Conservation (phyloP, 2,797 vertebrate genomes). For the Micrastur ruficollis region DNA sequence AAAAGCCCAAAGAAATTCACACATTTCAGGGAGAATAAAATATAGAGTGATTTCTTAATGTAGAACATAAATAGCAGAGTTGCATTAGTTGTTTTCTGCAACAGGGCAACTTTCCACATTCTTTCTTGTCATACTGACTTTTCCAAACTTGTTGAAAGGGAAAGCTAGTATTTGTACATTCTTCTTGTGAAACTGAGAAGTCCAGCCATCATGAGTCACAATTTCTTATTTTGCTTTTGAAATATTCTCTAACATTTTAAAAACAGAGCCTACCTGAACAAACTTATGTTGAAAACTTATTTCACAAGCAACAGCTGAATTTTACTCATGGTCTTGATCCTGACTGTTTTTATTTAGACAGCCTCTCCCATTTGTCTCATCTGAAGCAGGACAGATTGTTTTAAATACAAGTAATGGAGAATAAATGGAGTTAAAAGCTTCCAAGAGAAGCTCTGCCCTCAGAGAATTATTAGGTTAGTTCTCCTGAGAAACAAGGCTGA, state of each 20-base stretch:
- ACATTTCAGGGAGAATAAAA: background rate
- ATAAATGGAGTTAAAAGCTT: constrained; percentile 45
- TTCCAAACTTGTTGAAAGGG: background rate
- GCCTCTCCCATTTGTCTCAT: constrained; percentile 1
- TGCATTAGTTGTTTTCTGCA: background rate
- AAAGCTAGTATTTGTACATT: background rate
- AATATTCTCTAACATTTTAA: background rate
- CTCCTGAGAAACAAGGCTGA: constrained; percentile 32
- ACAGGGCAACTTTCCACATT: background rate
- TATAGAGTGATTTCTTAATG: background rate
- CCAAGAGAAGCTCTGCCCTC: constrained; percentile 18
- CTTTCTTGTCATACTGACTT: background rate
- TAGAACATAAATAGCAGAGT: background rate
- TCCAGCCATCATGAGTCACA: background rate
- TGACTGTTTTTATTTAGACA: constrained; percentile 17
- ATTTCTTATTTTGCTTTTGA: background rate
- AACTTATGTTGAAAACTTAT: background rate
- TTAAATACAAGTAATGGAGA: constrained; percentile 48
- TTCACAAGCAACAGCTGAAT: background rate
- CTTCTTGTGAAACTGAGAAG: background rate
- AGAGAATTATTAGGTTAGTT: constrained; percentile 61
- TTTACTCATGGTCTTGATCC: background rate
- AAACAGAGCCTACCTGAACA: background rate
- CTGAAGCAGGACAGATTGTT: constrained; percentile 14
- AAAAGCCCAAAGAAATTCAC: background rate